Evolutionary conservation across 2,113 vertebrate species (phyloP).

Genomic region (Pongo pygmaeus): DNA sequence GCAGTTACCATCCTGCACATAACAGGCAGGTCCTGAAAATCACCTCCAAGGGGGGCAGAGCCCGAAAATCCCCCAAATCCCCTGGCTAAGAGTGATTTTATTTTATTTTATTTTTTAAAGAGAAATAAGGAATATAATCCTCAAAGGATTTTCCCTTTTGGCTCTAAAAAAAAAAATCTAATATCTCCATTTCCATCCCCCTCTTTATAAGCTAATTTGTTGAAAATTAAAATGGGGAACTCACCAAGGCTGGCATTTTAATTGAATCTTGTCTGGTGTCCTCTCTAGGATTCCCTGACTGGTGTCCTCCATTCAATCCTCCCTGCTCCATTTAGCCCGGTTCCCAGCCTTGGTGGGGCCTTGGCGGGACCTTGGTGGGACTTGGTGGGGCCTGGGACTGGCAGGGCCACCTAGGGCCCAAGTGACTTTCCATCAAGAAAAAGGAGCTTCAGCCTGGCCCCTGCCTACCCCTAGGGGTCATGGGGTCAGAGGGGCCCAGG

Average conservation of each 20-base stretch:
- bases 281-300: constrained; percentile 84
- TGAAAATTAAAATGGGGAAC: constrained; percentile 87
- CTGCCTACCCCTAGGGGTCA: not conserved
- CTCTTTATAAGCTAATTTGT: constrained; percentile 87
- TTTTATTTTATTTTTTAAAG: constrained; percentile 62
- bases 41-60: not conserved
- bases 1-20: not conserved
- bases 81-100: constrained; percentile 13
- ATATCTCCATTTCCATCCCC: constrained; percentile 87
- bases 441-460: not conserved
- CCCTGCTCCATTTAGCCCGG: constrained; percentile 57
- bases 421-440: not conserved
- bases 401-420: accelerated
- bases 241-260: constrained; percentile 84
- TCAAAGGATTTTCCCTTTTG: constrained; percentile 84
- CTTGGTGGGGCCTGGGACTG: not conserved
- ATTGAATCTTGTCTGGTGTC: constrained; percentile 84
- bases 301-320: constrained; percentile 82
- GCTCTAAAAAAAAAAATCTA: constrained; percentile 77
- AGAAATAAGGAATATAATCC: constrained; percentile 80
- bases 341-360: not conserved
- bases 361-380: not conserved
- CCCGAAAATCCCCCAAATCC: not conserved
- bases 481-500: not conserved
- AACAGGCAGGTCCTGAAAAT: constrained; percentile 48